phyloP scores from a whole-genome alignment of 1,140 invertebrate genomes.

The Drosophila navojoa region DNA sequence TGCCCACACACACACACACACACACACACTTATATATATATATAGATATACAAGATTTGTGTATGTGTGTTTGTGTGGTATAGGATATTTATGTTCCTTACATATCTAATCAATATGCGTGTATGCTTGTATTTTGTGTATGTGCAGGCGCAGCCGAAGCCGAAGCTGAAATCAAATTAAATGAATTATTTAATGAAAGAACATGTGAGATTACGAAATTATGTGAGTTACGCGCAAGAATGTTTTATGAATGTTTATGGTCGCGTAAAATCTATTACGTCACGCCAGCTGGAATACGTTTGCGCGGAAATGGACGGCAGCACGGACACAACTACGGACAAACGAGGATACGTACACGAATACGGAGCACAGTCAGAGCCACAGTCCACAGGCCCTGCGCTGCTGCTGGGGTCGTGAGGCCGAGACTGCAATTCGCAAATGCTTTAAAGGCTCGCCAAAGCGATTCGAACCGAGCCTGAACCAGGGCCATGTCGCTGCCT shows the following conservation, averaged over 20 bases:
- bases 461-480: too few relatives aligned
- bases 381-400: background rate
- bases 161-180: slow-evolving; percentile 71
- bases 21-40: slow-evolving; percentile 6
- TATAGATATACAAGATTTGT: slow-evolving; percentile 10
- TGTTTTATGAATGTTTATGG: slow-evolving; percentile 81
- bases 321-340: background rate
- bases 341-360: background rate
- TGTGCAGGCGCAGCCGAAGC: background rate
- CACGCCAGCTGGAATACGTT: slow-evolving; percentile 36
- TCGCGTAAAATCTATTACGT: slow-evolving; percentile 78
- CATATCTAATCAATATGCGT: slow-evolving; percentile 31
- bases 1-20: background rate
- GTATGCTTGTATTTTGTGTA: too few relatives aligned
- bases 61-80: slow-evolving; percentile 31
- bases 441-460: slow-evolving; percentile 34
- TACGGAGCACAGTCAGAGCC: background rate
- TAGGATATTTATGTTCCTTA: slow-evolving; percentile 15
- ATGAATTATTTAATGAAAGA: slow-evolving; percentile 80
- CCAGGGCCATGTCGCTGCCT: background rate
- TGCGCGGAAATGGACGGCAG: slow-evolving; percentile 28
- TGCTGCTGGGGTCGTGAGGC: slow-evolving; percentile 66
- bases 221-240: slow-evolving; percentile 74
- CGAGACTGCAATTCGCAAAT: slow-evolving; percentile 44
- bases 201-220: slow-evolving; percentile 73